These are phyloP conservation scores for Apocheima hispidaria DNA, from an alignment of 2,888 invertebrate genomes.

Conservation along the genomic window DNA sequence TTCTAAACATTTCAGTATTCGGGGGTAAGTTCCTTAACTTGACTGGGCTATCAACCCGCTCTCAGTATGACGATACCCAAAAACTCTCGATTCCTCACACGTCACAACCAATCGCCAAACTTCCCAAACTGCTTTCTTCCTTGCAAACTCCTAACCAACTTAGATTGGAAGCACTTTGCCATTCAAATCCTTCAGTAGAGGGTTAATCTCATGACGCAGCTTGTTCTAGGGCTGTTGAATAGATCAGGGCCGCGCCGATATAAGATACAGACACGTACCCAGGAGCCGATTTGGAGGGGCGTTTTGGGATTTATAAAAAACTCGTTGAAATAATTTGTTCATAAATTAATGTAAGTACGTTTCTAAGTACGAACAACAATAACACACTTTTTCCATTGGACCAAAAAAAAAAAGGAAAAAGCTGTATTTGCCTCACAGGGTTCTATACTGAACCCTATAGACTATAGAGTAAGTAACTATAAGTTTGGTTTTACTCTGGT, in stretches of 20 bases:
- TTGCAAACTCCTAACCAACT: constrained; percentile 29
- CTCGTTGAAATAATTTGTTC: no score
- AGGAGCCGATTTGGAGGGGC: neutral
- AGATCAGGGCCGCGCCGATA: constrained; percentile 50
- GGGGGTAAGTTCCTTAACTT: no score
- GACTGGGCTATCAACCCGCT: neutral
- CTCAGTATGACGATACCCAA: neutral
- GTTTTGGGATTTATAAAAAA: no score
- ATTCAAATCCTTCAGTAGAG: constrained; percentile 45
- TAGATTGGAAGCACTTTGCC: constrained; percentile 35
- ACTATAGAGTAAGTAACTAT: no score
- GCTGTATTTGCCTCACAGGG: no score
- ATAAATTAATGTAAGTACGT: no score
- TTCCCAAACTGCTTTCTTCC: constrained; percentile 22
- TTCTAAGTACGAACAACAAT: no score
- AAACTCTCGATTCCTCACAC: constrained; percentile 20
- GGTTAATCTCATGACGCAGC: constrained; percentile 48
- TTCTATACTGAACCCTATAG: no score
- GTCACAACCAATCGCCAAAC: constrained; percentile 19
- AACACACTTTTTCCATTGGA: no score
- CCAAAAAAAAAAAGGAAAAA: no score
- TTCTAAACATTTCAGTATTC: neutral
- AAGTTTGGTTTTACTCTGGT: no score
- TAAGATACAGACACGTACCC: constrained; percentile 17
- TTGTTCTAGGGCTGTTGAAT: constrained; percentile 46